Conservation (phyloP, 2,113 vertebrate genomes). For the Heterotis niloticus region DNA sequence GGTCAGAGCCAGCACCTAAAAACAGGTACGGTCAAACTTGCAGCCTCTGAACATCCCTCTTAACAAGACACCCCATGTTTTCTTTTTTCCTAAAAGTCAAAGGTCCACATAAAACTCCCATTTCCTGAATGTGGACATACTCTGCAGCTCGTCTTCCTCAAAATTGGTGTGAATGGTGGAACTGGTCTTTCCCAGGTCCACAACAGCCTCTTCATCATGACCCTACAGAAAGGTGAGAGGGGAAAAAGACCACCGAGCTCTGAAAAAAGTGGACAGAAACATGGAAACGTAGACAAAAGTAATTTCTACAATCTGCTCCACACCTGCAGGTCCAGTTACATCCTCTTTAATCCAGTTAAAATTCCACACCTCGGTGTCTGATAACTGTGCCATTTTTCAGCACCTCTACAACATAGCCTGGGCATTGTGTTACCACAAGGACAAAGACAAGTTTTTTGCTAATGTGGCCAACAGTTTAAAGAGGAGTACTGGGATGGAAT, state of each 20-base stretch:
- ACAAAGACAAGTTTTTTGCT: neutral
- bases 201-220: constrained; percentile 87
- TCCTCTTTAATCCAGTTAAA: neutral
- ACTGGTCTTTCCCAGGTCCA: constrained; percentile 90
- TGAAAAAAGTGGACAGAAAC: neutral
- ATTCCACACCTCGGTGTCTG: neutral
- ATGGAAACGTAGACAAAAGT: neutral
- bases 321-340: neutral
- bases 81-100: neutral
- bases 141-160: constrained; percentile 87
- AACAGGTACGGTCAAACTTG: neutral
- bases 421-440: constrained; percentile 4
- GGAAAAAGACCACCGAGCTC: neutral
- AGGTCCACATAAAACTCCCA: neutral
- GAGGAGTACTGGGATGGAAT: neutral
- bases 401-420: neutral
- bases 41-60: too few species aligned
- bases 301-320: neutral
- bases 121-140: constrained; percentile 64
- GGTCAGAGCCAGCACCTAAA: neutral
- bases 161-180: constrained; percentile 85
- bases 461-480: neutral
- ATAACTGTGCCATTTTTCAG: neutral
- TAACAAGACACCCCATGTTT: neutral
- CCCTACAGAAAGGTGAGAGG: constrained; percentile 62